Percentiles rank a stretch among this genome's conserved stretches.
Conservation (phyloP, 2,797 vertebrate genomes). For the Squalus acanthias region DNA sequence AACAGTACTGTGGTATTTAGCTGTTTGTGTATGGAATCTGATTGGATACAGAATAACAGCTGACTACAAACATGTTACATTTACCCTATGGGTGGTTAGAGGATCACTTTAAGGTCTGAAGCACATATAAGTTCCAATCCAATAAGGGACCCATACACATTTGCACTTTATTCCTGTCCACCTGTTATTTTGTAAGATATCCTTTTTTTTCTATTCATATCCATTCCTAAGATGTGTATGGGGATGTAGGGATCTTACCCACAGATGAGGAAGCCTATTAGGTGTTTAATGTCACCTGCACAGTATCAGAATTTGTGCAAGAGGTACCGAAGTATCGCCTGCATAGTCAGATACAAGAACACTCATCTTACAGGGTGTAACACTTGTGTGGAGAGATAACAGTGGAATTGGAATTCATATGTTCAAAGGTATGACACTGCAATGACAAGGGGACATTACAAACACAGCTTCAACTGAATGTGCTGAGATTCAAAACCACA, state of each 20-base stretch:
- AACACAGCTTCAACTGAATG: not conserved
- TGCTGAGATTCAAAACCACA: not conserved
- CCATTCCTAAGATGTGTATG: not conserved
- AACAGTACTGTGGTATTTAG: not conserved
- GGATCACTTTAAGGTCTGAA: not conserved
- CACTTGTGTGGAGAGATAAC: not conserved
- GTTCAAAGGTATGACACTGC: not conserved
- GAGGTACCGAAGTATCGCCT: not conserved
- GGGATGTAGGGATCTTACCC: not conserved
- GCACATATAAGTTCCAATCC: not conserved
- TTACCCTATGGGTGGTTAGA: not conserved
- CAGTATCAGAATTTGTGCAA: not conserved
- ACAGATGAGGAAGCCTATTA: not conserved
- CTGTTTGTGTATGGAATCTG: not conserved
- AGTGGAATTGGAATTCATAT: not conserved
- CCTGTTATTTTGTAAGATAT: not conserved
- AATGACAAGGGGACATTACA: not conserved
- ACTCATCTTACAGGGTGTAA: not conserved
- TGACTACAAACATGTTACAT: not conserved
- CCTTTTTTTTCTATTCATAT: not conserved
- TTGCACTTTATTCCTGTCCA: not conserved
- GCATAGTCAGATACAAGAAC: not conserved
- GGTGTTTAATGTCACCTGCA: not conserved
- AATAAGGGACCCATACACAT: not conserved
- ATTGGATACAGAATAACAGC: not conserved